phyloP scores from a whole-genome alignment of 2,797 vertebrate genomes.

The Dryobates pubescens region DNA sequence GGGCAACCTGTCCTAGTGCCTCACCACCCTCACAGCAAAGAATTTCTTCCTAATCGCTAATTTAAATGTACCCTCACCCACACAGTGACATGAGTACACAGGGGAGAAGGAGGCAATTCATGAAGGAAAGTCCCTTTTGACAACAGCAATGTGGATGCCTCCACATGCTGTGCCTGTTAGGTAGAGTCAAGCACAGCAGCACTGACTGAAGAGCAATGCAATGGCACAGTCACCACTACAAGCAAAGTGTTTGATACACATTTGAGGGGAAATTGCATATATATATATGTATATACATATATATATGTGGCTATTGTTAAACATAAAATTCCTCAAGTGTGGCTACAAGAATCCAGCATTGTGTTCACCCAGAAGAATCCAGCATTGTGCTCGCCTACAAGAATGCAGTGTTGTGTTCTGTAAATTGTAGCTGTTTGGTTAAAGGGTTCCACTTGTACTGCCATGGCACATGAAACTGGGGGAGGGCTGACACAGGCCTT shows the following conservation, averaged over 20 bases:
- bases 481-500: background rate
- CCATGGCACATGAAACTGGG: background rate
- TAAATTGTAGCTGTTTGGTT: background rate
- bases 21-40: too few relatives aligned
- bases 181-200: fast-evolving
- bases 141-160: too few relatives aligned
- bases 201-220: background rate
- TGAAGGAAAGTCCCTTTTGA: background rate
- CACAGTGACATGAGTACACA: background rate
- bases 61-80: too few relatives aligned
- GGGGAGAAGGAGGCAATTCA: background rate
- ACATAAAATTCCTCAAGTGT: background rate
- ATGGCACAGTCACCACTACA: background rate
- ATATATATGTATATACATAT: too few relatives aligned
- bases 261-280: background rate
- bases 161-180: fast-evolving
- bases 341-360: background rate
- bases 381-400: fast-evolving
- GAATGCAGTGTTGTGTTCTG: background rate
- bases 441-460: background rate
- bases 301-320: background rate
- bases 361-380: background rate
- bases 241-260: fast-evolving
- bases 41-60: too few relatives aligned
- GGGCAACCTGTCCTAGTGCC: too few relatives aligned